Conservation (phyloP, 1,140 invertebrate genomes). For the Chymomyza costata region DNA sequence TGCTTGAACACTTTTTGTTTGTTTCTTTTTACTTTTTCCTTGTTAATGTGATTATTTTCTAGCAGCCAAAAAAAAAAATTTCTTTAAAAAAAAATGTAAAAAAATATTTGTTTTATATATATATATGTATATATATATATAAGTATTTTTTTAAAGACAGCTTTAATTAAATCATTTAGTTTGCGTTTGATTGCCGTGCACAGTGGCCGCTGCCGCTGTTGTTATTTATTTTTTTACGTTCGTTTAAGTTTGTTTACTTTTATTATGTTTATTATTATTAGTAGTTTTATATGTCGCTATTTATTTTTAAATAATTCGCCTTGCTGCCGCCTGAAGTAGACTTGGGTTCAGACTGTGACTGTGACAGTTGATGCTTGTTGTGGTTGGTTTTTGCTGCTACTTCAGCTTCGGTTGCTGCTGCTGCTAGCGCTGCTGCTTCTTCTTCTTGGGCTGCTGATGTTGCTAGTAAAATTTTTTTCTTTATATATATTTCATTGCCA, state of each 20-base stretch:
- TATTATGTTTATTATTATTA: constrained; percentile 1
- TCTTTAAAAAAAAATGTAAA: no score
- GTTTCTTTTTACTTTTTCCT: no score
- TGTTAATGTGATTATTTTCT: no score
- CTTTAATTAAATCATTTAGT: background rate
- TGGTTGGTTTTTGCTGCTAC: constrained; percentile 4
- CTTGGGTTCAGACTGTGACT: constrained; percentile 27
- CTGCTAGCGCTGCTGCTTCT: constrained; percentile 13
- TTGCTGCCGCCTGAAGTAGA: constrained; percentile 9
- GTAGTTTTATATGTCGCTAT: no score
- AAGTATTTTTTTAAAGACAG: constrained; percentile 8
- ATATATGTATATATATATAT: constrained; percentile 3
- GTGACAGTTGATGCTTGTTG: constrained; percentile 16
- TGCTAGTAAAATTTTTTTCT: constrained; percentile 5
- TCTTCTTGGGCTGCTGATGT: constrained; percentile 10
- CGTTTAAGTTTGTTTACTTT: background rate
- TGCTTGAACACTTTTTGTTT: no score
- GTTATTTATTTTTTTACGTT: no score
- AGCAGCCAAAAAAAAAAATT: no score
- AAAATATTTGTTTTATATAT: no score
- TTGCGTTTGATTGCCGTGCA: constrained; percentile 1
- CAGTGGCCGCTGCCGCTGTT: background rate
- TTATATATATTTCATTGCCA: constrained; percentile 36
- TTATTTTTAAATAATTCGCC: no score
- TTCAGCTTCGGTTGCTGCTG: constrained; percentile 3